Percentiles rank a stretch among this genome's conserved stretches.
Conservation (phyloP, 2,113 vertebrate genomes). For the Burhinus bistriatus region DNA sequence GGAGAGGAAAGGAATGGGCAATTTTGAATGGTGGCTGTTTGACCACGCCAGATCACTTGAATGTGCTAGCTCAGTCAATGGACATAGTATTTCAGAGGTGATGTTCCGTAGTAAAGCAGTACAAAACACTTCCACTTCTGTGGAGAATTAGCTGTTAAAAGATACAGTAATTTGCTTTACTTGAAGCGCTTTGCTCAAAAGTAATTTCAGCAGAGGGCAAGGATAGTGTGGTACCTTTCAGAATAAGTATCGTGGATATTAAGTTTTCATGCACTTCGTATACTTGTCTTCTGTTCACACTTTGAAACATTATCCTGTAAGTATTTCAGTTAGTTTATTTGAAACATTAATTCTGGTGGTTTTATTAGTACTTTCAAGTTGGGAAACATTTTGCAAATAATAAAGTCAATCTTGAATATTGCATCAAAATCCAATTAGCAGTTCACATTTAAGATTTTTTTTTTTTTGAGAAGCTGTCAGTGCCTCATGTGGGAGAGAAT, state of each 20-base stretch:
- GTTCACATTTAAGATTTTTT: neutral
- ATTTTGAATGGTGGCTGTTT: neutral
- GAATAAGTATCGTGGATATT: neutral
- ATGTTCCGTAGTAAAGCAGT: neutral
- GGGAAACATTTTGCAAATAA: neutral
- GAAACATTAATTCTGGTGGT: neutral
- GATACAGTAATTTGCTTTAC: neutral
- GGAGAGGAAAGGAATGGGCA: neutral
- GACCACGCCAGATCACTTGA: neutral
- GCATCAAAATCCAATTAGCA: neutral
- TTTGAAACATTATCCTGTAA: neutral
- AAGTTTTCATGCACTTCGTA: neutral
- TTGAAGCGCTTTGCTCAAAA: neutral
- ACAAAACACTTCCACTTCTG: neutral
- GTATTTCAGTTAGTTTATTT: neutral
- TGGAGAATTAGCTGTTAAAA: neutral
- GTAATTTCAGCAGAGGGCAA: neutral
- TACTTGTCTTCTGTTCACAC: neutral
- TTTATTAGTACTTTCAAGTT: neutral
- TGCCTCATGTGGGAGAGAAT: neutral
- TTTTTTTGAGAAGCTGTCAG: neutral
- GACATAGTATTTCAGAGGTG: neutral
- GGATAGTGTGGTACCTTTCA: neutral
- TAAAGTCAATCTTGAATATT: neutral
- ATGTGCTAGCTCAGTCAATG: fast-evolving